Percentiles rank a stretch among this genome's conserved stretches.
These are phyloP conservation scores for Drosophila lacteicornis DNA, from an alignment of 1,140 invertebrate genomes.

Conservation along the genomic window DNA sequence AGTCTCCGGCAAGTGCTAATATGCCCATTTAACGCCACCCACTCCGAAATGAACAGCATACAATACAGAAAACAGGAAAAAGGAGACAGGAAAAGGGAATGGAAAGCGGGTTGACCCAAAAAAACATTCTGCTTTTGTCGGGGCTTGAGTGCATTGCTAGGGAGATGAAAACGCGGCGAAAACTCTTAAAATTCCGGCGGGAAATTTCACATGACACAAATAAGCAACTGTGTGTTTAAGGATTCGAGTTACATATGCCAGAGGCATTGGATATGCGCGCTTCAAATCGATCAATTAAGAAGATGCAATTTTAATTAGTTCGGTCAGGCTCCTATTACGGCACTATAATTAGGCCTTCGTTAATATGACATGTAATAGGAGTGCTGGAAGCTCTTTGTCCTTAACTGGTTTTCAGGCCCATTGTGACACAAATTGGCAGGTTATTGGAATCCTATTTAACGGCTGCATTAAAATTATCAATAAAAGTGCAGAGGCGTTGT, in stretches of 20 bases:
- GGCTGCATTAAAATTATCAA: constrained; percentile 2
- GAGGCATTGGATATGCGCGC: not conserved
- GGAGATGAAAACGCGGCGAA: constrained; percentile 38
- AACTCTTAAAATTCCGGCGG: constrained; percentile 17
- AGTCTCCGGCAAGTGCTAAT: constrained; percentile 42
- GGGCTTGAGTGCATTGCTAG: constrained; percentile 34
- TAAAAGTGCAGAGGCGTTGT: not conserved
- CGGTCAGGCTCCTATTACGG: constrained; percentile 1
- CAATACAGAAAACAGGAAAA: constrained; percentile 50
- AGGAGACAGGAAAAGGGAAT: constrained; percentile 15
- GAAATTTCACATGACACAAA: constrained; percentile 19
- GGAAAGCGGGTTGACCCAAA: constrained; percentile 46
- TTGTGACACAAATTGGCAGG: constrained; percentile 19
- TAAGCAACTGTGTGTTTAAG: constrained; percentile 6
- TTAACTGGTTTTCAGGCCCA: not conserved
- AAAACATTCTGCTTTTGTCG: constrained; percentile 55
- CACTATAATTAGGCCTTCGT: constrained; percentile 22
- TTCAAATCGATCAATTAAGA: constrained; percentile 37
- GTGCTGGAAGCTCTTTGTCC: not conserved
- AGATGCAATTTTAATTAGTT: constrained; percentile 49
- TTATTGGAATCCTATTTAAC: constrained; percentile 33
- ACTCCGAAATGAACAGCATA: constrained; percentile 40
- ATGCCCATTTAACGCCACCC: constrained; percentile 51
- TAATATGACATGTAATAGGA: constrained; percentile 16
- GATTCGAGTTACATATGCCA: constrained; percentile 3